Evolutionary conservation across 1,140 invertebrate species (phyloP), one percentile per base, ranked within the genome.

Genomic region (Stratiolaelaps scimitus): DNA sequence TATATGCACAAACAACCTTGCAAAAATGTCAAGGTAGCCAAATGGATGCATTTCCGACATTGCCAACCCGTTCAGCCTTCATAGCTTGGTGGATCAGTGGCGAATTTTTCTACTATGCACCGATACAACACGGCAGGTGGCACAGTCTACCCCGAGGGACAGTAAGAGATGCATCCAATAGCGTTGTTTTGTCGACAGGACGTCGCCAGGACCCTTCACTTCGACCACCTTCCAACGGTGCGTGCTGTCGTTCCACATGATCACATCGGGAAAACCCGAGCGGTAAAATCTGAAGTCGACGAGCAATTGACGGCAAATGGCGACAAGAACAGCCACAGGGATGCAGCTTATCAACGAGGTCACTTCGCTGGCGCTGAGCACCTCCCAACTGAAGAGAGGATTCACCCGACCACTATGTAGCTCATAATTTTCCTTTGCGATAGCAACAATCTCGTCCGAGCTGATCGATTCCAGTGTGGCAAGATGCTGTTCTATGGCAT

Each of bases 301-400:
- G 15, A 60, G 20, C 6, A 60, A 34, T 10, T 60, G 53, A 15
- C 53, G 53, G 53, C 26, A 60, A 60, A 60, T 60, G 17, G 26
- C 53, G 17, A 60, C 53, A 17, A 60, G 2, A 20, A 26, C 23
- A 6, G 15, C 23, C 1, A 60, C 20, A 34, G 53, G 53, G 34
- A 60, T 60, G 53, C 53, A 60, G 10, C 17, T 5, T 20, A 60
- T 15, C 15, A 60, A 34, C 4, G 53, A 29, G 26, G 26, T 34
- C 23, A 26, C 53, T 10, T 60, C 53, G 6, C 10, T 23, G 15
- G 17, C 34, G 6, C 26, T 60, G n/a, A 60, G 23, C 2, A 60
- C 53, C 53, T 60, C 53, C 53, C 53, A 60, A 26, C 53, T 60
- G 53, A 60, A 60, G 34, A 60, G 53, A 5, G 53, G 53, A 60